Base-by-base conservation (phyloP, 2,113 vertebrate genomes). In the Myodes glareolus region DNA sequence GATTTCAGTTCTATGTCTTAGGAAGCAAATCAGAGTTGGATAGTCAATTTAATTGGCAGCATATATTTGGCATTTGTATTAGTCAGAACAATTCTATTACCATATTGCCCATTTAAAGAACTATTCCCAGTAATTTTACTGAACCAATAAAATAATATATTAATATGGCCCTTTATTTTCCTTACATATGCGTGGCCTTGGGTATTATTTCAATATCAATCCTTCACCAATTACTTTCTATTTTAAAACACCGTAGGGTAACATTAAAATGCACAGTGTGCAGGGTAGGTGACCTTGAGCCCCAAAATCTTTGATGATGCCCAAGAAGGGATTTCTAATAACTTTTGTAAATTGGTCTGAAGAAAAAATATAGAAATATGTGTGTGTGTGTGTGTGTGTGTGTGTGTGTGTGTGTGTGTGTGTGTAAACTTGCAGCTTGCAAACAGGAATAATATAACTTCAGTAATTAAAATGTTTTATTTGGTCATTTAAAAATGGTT, bases 201-300 rank as follows among this genome's bases (percentile, higher is more conserved):
- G 9, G 42, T 50, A 86, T 94, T n/a, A 91, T 70, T 92, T 94
- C 29, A 90, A 67, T 90, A 94, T 63, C 87, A 95, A 29, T 82
- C 19, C 39, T 90, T 94, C 7, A 94, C 92, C 81, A 95, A 80
- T 89, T 85, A 86, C 90, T 76, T 96, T 96, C 12, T 52, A 87
- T 47, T 87, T 27, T 76, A 82, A 61, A 70, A 76, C 63, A 77
- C 31, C 45, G 25, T 31, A 76, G 39, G 27, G 52, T 52, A 89
- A 45, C 55, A 70, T 89, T 86, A 75, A 73, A 76, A 95, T 78
- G n/a, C 45, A 93, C 52, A 55, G 12, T 52, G 63, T 36, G 52
- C 29, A 75, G 5, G 45, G 11, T 6, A 95, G 91, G 67, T 63
- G 77, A 89, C 78, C 55, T 91, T 89, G 70, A 91, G 63, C 70